These are phyloP conservation scores for Magallana ariakensis DNA, from an alignment of 1,140 invertebrate genomes.

Conservation along the genomic window DNA sequence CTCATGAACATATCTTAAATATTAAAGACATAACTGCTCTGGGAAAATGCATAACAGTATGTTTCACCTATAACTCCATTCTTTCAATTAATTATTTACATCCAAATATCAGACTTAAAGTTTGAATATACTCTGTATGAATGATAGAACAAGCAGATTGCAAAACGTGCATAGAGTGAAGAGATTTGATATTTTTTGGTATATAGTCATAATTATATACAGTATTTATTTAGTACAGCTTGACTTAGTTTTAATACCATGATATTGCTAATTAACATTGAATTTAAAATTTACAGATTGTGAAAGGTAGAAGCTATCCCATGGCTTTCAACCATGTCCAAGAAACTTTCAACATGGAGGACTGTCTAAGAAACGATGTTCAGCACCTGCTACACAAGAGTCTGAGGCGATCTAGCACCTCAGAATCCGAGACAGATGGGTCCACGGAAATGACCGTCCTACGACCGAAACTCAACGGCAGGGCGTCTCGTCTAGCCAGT, in stretches of 20 bases:
- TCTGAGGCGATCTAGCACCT: conserved; percentile 82
- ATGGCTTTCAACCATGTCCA: conserved; percentile 82
- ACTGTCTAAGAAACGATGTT: conserved; percentile 73
- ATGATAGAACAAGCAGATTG: not conserved
- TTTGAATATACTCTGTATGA: not conserved
- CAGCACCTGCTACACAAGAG: conserved; percentile 72
- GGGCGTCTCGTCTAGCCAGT: conserved; percentile 71
- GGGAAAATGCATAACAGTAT: too few species aligned
- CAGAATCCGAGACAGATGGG: conserved; percentile 81
- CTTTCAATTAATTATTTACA: too few species aligned
- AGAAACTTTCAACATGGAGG: conserved; percentile 69
- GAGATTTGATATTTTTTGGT: not conserved
- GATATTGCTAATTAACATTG: not conserved
- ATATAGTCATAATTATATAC: not conserved
- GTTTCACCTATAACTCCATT: too few species aligned
- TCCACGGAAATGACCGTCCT: conserved; percentile 83
- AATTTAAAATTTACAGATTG: conserved; percentile 63
- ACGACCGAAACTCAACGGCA: conserved; percentile 77
- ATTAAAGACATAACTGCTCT: too few species aligned
- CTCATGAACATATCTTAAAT: too few species aligned
- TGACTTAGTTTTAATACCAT: too few species aligned
- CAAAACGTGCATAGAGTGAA: not conserved
- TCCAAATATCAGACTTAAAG: too few species aligned
- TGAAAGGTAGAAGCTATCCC: conserved; percentile 83
- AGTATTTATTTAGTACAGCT: not conserved